Conservation (phyloP, 2,888 invertebrate genomes). For the Parnassius mnemosyne region DNA sequence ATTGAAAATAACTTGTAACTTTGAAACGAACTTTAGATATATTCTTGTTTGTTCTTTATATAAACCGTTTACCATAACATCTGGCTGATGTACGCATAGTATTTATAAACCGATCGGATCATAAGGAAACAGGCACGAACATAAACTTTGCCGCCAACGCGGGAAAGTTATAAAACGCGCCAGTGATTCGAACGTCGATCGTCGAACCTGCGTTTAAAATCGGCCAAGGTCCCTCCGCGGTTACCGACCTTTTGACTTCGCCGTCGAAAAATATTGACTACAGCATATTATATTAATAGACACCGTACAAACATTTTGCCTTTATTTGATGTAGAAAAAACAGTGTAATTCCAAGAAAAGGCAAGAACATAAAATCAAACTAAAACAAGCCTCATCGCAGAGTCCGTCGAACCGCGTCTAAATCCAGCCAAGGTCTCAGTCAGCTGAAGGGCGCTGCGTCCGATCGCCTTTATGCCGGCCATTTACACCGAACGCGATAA, state of each 20-base stretch:
- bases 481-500: slow-evolving; percentile 71
- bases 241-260: slow-evolving; percentile 49
- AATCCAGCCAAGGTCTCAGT: slow-evolving; percentile 76
- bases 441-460: slow-evolving; percentile 70
- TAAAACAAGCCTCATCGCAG: slow-evolving; percentile 60
- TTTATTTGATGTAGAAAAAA: neutral
- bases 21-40: slow-evolving; percentile 12
- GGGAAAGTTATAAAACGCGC: slow-evolving; percentile 63
- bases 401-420: slow-evolving; percentile 76
- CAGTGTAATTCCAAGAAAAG: slow-evolving; percentile 31
- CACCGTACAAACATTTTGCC: neutral
- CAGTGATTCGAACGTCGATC: slow-evolving; percentile 44
- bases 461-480: slow-evolving; percentile 69
- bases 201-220: slow-evolving; percentile 67
- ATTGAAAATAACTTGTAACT: slow-evolving; percentile 40
- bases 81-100: slow-evolving; percentile 57
- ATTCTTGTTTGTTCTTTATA: slow-evolving; percentile 30
- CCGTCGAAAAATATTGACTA: slow-evolving; percentile 2
- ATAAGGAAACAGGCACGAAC: slow-evolving; percentile 64
- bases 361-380: slow-evolving; percentile 64
- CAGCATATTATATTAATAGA: neutral
- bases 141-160: slow-evolving; percentile 67
- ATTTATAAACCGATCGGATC: slow-evolving; percentile 62
- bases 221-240: slow-evolving; percentile 73
- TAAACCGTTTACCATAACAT: slow-evolving; percentile 45